These are phyloP conservation scores for Anser brachyrhynchus DNA, from an alignment of 2,113 vertebrate species.

Conservation along the genomic window DNA sequence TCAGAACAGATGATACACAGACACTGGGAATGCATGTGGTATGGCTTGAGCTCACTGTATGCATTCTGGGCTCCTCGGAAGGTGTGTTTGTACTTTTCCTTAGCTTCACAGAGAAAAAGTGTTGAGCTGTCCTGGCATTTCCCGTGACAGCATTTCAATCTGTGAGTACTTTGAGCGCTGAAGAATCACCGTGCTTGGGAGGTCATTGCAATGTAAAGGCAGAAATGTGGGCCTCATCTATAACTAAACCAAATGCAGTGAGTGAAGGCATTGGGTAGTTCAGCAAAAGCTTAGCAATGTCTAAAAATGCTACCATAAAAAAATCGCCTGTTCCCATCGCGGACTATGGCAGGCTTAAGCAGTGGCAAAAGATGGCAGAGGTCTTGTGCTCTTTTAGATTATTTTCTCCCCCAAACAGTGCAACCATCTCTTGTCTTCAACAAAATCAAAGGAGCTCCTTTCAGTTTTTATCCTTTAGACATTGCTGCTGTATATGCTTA, in stretches of 20 bases:
- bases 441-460: not conserved
- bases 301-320: not conserved
- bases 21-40: not conserved
- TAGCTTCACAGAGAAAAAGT: not conserved
- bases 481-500: not conserved
- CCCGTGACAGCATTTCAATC: not conserved
- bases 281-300: not conserved
- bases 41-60: not conserved
- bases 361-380: not conserved
- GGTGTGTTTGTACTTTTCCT: not conserved
- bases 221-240: not conserved
- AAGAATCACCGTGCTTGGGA: not conserved
- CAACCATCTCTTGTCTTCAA: not conserved
- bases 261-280: not conserved
- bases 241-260: not conserved
- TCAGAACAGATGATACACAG: not conserved
- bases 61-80: not conserved
- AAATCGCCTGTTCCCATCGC: not conserved
- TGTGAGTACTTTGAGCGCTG: not conserved
- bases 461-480: not conserved
- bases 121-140: not conserved
- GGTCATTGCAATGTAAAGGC: not conserved
- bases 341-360: not conserved
- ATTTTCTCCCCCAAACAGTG: not conserved
- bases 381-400: rapidly evolving